These are phyloP conservation scores for Tetramorium simillimum DNA, from an alignment of 1,140 invertebrate genomes.

Conservation along the genomic window DNA sequence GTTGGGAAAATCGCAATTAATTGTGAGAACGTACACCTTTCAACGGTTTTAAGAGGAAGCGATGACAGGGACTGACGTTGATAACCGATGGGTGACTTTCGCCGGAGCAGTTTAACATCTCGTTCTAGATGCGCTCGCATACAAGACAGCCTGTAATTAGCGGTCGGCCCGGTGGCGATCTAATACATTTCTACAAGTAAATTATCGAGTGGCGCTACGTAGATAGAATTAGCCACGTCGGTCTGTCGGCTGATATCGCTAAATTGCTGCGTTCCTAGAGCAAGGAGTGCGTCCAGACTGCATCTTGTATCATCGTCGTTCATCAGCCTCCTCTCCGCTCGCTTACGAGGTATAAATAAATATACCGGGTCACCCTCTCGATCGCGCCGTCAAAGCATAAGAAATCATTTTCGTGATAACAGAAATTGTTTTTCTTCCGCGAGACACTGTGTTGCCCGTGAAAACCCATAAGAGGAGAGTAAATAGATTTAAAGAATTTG, in stretches of 20 bases:
- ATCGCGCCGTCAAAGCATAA: slow-evolving; percentile 41
- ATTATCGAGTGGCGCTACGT: slow-evolving; percentile 67
- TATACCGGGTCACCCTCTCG: slow-evolving; percentile 67
- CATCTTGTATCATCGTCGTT: slow-evolving; percentile 71
- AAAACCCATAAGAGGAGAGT: neutral
- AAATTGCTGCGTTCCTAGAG: slow-evolving; percentile 73
- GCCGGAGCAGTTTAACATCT: slow-evolving; percentile 20
- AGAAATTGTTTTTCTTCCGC: neutral
- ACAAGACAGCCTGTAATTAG: slow-evolving; percentile 57
- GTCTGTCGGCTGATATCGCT: slow-evolving; percentile 65
- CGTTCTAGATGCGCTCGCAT: neutral
- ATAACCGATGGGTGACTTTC: slow-evolving; percentile 45
- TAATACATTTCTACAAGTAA: slow-evolving; percentile 59
- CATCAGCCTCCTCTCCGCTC: slow-evolving; percentile 66
- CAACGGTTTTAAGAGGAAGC: neutral
- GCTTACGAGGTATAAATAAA: slow-evolving; percentile 58
- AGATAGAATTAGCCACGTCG: slow-evolving; percentile 71
- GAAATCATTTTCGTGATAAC: slow-evolving; percentile 24
- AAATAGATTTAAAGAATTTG: neutral
- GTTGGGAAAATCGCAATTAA: slow-evolving; percentile 1
- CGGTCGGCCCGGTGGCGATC: slow-evolving; percentile 54
- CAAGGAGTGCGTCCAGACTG: slow-evolving; percentile 64
- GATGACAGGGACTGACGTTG: slow-evolving; percentile 31
- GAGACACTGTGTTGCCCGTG: neutral
- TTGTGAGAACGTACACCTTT: slow-evolving; percentile 1